These are phyloP conservation scores for Macrochelys suwanniensis DNA, from an alignment of 2,797 vertebrate genomes.

Conservation along the genomic window DNA sequence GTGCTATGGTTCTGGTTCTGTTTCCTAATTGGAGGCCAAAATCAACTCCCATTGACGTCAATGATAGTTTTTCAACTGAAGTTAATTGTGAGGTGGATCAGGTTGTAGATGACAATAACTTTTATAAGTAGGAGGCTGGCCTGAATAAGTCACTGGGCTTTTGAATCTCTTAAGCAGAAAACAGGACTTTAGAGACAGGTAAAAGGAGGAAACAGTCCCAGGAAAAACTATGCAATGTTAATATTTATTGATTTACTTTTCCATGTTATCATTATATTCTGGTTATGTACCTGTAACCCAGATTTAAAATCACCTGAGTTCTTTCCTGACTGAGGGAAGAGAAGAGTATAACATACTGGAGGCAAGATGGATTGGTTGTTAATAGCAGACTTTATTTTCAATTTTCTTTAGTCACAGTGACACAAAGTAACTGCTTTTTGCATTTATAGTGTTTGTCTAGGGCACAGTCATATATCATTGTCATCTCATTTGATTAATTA, in stretches of 20 bases:
- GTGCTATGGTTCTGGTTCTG: background rate
- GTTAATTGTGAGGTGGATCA: background rate
- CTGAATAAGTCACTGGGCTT: background rate
- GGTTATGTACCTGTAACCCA: background rate
- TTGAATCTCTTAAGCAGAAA: background rate
- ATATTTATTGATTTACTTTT: background rate
- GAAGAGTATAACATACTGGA: background rate
- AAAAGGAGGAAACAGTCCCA: background rate
- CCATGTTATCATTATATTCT: background rate
- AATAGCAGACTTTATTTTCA: background rate
- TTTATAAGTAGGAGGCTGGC: background rate
- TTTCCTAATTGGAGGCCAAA: background rate
- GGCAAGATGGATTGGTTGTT: slow-evolving; percentile 14
- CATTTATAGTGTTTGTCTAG: background rate
- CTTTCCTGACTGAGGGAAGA: background rate
- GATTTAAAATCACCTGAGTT: background rate
- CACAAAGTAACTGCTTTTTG: background rate
- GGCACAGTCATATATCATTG: background rate
- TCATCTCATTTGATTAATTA: background rate
- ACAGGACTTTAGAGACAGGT: background rate
- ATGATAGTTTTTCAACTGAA: background rate
- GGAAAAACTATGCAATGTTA: background rate
- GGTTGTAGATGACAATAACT: background rate
- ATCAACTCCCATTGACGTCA: background rate
- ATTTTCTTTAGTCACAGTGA: background rate